These are phyloP conservation scores for Aplysia californica DNA, from an alignment of 1,140 invertebrate species.

Conservation along the genomic window DNA sequence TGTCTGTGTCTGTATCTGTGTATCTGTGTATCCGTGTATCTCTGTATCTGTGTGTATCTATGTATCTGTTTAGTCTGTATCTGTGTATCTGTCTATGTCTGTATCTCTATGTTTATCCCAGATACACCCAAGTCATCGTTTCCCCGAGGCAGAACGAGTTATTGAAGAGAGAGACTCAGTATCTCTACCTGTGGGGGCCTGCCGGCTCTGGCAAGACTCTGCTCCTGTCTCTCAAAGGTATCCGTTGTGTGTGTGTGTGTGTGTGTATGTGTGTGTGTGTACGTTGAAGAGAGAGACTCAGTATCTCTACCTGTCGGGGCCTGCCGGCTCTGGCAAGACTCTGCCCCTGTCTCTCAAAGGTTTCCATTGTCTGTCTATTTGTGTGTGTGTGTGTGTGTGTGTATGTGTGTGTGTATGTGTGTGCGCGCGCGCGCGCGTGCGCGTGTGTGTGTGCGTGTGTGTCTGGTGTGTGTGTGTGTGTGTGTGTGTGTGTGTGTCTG, in stretches of 20 bases:
- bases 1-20: not conserved
- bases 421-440: no score
- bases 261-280: no score
- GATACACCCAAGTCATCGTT: slow-evolving; percentile 17
- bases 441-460: no score
- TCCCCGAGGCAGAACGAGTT: slow-evolving; percentile 1
- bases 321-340: slow-evolving; percentile 26
- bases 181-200: slow-evolving; percentile 18
- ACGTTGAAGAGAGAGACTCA: slow-evolving; percentile 10
- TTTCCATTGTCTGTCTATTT: no score
- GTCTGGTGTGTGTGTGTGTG: no score
- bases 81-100: not conserved
- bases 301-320: slow-evolving; percentile 20
- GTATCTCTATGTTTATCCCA: not conserved
- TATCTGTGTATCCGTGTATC: not conserved
- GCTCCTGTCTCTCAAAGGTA: slow-evolving; percentile 18
- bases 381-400: no score
- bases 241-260: no score
- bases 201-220: slow-evolving; percentile 28
- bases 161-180: slow-evolving; percentile 12
- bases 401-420: no score
- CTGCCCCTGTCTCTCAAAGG: slow-evolving; percentile 19
- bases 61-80: not conserved
- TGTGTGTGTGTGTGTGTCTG: no score
- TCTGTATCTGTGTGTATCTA: not conserved